phyloP scores from a whole-genome alignment of 30 jellyfish, hydroid and myxozoan species.

The Hydractinia symbiolongicarpus region DNA sequence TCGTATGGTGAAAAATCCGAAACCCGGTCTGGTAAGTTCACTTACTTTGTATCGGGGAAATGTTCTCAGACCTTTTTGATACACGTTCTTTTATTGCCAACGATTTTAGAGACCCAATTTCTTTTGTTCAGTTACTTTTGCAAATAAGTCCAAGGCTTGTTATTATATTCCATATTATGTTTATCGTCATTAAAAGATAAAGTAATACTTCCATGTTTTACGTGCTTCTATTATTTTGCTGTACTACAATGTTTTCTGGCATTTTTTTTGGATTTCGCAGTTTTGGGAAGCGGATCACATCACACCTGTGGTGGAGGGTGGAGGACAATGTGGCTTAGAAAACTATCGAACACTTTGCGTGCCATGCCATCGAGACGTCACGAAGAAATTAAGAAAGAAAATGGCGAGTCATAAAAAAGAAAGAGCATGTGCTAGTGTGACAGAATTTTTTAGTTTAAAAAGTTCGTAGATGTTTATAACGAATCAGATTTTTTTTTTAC shows the following conservation, averaged over 20 bases:
- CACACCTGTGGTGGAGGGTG: constrained; percentile 80
- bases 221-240: too few relatives aligned
- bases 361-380: constrained; percentile 70
- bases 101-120: too few relatives aligned
- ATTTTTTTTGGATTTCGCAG: constrained; percentile 29
- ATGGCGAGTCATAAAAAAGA: constrained; percentile 3
- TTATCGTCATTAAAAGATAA: too few relatives aligned
- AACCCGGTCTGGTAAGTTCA: constrained; percentile 50
- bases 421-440: not conserved
- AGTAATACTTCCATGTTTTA: too few relatives aligned
- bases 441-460: not conserved
- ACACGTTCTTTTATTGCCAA: too few relatives aligned
- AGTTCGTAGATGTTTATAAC: not conserved
- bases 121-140: too few relatives aligned
- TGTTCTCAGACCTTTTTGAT: not conserved
- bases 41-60: not conserved
- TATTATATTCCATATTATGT: too few relatives aligned
- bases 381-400: constrained; percentile 45
- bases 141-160: too few relatives aligned
- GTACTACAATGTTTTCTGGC: too few relatives aligned
- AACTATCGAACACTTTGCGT: constrained; percentile 76
- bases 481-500: too few relatives aligned
- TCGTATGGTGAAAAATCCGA: constrained; percentile 50
- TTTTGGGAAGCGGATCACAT: constrained; percentile 93
- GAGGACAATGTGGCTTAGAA: constrained; percentile 87